Evolutionary conservation across 2,888 invertebrate genomes (phyloP), one percentile per base, ranked within the genome.

Genomic region (Melanotus villosus): DNA sequence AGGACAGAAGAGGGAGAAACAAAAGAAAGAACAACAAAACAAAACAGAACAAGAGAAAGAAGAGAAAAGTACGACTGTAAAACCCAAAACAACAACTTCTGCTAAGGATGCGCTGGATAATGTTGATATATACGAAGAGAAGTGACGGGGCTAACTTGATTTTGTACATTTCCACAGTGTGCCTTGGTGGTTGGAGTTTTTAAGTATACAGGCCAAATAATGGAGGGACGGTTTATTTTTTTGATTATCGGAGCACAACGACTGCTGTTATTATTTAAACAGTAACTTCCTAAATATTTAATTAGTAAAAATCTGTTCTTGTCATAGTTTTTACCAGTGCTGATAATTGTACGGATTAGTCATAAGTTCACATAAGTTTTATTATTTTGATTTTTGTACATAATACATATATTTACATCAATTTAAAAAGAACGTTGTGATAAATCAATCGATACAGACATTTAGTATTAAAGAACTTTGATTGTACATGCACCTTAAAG

Each of bases 101-200:
- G 73, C 73, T 10, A 74, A 76, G 64, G 78, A 76, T 36, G 80
- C 79, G 5, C 71, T 80, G 43, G 80, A 80, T 68, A 76, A 80
- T 54, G 80, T 80, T 7, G 75, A 77, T 58, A 68, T 77, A 41
- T 73, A 77, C 1, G 59, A 65, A 32, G n/a, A 14, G 32, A n/a
- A 34, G 34, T 34, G 34, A 34, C 10, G 7, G 2, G n/a, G 5
- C n/a, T 1, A 12, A 12, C n/a, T 34, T 32, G 32, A 32, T 3
- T 32, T 32, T 34, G 34, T 34, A 12, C 34, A 34, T n/a, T n/a
- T n/a, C n/a, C n/a, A n/a, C n/a, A n/a, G n/a, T n/a, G n/a, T n/a
- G n/a, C n/a, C n/a, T n/a, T n/a, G n/a, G n/a, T n/a, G n/a, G n/a
- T n/a, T n/a, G n/a, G n/a, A n/a, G n/a, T n/a, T n/a, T n/a, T n/a